These are phyloP conservation scores for Diarsia rubi DNA, from an alignment of 2,888 invertebrate genomes.

Conservation along the genomic window DNA sequence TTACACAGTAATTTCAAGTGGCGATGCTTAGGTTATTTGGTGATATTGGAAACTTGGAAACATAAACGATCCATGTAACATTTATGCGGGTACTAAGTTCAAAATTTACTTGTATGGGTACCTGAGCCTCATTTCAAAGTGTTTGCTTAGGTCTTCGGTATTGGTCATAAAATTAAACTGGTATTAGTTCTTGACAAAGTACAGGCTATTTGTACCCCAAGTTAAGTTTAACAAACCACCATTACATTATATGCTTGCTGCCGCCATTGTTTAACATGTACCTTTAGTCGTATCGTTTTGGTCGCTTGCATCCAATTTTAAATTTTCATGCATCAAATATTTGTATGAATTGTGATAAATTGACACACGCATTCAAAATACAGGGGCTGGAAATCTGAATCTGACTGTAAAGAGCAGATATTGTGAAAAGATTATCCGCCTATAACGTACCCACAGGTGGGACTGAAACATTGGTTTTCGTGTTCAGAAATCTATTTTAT, in stretches of 20 bases:
- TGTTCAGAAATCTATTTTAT: too few species aligned
- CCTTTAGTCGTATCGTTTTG: slow-evolving; percentile 3
- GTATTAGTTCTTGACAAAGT: slow-evolving; percentile 47
- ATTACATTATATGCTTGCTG: slow-evolving; percentile 8
- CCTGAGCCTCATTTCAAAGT: slow-evolving; percentile 43
- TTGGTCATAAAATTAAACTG: slow-evolving; percentile 55
- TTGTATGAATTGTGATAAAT: slow-evolving; percentile 57
- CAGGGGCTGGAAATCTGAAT: neutral
- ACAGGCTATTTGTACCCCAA: slow-evolving; percentile 18
- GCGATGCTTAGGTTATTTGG: slow-evolving; percentile 54
- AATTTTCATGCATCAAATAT: slow-evolving; percentile 48
- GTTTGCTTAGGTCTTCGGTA: slow-evolving; percentile 56
- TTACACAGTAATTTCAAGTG: slow-evolving; percentile 61
- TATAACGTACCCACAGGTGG: too few species aligned
- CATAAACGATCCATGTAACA: slow-evolving; percentile 55
- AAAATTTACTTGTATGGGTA: slow-evolving; percentile 51
- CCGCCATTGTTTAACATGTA: slow-evolving; percentile 19
- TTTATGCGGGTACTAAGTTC: slow-evolving; percentile 54
- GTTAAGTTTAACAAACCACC: slow-evolving; percentile 15
- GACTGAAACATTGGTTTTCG: too few species aligned
- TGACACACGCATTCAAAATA: slow-evolving; percentile 41
- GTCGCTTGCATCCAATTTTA: slow-evolving; percentile 36
- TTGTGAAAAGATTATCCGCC: too few species aligned
- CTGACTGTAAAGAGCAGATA: too few species aligned
- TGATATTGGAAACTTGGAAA: slow-evolving; percentile 52